These are phyloP conservation scores for Hyperopisus bebe DNA, from an alignment of 2,113 vertebrate genomes.

Conservation along the genomic window DNA sequence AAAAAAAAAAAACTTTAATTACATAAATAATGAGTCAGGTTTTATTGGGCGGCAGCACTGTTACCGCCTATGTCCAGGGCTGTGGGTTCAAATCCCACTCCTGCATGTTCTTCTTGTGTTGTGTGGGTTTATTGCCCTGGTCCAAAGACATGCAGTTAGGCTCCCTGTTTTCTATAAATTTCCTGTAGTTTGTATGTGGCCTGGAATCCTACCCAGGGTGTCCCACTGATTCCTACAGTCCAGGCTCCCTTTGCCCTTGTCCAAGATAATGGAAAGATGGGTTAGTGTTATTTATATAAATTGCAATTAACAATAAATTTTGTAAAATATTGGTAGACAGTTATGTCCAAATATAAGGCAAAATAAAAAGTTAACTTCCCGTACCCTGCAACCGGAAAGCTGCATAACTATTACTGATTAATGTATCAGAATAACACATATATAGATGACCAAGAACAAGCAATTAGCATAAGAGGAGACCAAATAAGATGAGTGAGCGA, in stretches of 20 bases:
- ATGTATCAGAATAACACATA: not conserved
- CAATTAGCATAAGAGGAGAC: conserved; percentile 44
- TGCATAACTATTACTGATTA: not conserved
- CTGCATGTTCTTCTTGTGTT: not conserved
- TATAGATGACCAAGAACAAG: not conserved
- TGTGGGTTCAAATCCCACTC: not conserved
- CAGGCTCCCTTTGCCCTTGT: not conserved
- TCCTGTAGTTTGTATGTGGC: not conserved
- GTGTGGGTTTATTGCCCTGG: not conserved
- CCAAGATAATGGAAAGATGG: not conserved
- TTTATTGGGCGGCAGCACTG: not conserved
- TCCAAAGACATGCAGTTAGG: not conserved
- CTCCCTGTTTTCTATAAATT: not conserved
- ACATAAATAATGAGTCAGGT: not conserved
- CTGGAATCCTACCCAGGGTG: not conserved
- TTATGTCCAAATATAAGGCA: not conserved
- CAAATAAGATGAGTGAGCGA: conserved; percentile 58
- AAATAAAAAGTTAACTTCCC: not conserved
- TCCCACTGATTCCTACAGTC: not conserved
- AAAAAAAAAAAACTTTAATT: not conserved
- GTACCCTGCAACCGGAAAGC: not conserved
- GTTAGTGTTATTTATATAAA: not conserved
- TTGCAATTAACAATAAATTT: not conserved
- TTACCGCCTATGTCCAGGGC: not conserved
- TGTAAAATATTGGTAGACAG: not conserved